Percentiles rank a stretch among this genome's conserved stretches.
These are phyloP conservation scores for Ceratina japonica DNA, from an alignment of 1,140 invertebrate species.

Conservation along the genomic window DNA sequence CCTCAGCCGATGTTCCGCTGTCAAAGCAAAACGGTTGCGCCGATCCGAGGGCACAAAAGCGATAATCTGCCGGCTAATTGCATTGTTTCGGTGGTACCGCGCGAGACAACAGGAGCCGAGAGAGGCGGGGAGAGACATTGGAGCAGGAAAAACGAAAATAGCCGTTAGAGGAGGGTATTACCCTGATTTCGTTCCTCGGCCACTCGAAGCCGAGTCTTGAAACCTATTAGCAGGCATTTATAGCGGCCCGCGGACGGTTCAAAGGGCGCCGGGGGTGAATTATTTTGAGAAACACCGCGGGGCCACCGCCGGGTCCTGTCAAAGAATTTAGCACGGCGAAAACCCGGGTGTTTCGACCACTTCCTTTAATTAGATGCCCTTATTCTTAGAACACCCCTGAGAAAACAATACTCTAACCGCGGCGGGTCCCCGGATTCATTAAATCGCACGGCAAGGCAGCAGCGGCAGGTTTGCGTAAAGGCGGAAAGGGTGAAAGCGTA, in stretches of 20 bases:
- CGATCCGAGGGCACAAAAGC: conserved; percentile 52
- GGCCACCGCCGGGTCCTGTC: conserved; percentile 42
- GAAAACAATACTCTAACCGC: conserved; percentile 2
- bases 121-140: background rate
- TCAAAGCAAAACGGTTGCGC: conserved; percentile 27
- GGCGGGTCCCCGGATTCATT: background rate
- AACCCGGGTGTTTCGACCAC: conserved; percentile 29
- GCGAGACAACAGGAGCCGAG: background rate
- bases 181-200: conserved; percentile 33
- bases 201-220: conserved; percentile 40
- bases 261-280: conserved; percentile 45
- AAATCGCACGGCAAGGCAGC: too few species aligned
- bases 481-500: background rate
- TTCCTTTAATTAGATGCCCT: conserved; percentile 50
- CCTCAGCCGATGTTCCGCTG: conserved; percentile 27
- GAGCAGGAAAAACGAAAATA: conserved; percentile 1
- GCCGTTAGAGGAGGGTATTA: background rate
- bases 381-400: conserved; percentile 23
- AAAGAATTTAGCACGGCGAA: background rate
- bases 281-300: conserved; percentile 47
- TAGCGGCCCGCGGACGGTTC: conserved; percentile 28
- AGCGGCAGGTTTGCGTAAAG: background rate
- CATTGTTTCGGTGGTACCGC: conserved; percentile 41
- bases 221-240: conserved; percentile 57
- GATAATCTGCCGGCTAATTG: conserved; percentile 60